Evolutionary conservation across 2,797 vertebrate species (phyloP), one percentile per base, ranked within the genome.

Genomic region (Champsocephalus gunnari): DNA sequence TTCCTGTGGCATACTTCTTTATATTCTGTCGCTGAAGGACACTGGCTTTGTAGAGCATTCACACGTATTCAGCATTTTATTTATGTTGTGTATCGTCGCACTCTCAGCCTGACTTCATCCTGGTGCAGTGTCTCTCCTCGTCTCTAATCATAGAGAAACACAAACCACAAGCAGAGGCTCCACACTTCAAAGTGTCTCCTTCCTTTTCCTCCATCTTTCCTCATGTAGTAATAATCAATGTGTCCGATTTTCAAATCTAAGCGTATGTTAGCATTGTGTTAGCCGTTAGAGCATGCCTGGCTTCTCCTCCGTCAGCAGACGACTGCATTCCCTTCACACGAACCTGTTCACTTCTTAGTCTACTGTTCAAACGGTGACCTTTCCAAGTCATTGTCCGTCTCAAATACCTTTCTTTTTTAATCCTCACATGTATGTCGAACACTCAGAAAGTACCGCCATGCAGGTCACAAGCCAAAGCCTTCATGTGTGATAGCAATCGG

Each of bases 161-260:
- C 24, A 28, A 28, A 28, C 24, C 24, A 51, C 70, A 70, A 11
- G 66, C 13, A 71, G 24, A 53, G 11, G 32, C 17, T 43, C 50
- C 62, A 10, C 63, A 77, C 61, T 62, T 57, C 58, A 59, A 63
- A 77, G 45, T 79, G 60, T 48, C 34, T 3, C 3, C 62, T 47
- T 59, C 38, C 28, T 34, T 24, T 41, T 55, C 63, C 5, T 28
- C 45, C 19, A 49, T 49, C 53, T 62, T 32, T 66, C 71, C 72
- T 81, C 71, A 75, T 83, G 64, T 6, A 84, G 80, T 78, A 79
- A 75, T 88, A 80, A 87, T 73, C 28, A 44, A 38, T 57, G 5
- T 65, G 75, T 81, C 66, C 72, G 63, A 82, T 45, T 83, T 78
- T 77, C 11, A 57, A 72, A 83, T 65, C 11, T 1, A 41, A 16